Conservation (phyloP, 2,888 invertebrate genomes). For the Sympetrum striolatum region DNA sequence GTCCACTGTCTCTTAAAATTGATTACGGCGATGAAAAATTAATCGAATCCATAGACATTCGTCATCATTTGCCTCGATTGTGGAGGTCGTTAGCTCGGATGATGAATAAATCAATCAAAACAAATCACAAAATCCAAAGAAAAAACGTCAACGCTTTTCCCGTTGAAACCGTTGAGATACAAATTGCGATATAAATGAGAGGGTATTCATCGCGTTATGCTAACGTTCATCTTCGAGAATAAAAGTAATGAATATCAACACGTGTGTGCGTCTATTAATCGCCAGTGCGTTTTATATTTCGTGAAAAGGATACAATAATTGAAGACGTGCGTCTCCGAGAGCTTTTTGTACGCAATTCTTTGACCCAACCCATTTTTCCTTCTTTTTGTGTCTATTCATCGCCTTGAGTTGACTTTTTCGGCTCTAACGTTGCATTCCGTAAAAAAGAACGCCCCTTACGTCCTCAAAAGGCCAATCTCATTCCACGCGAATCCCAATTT, state of each 20-base stretch:
- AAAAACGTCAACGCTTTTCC: not conserved
- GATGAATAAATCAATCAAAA: not conserved
- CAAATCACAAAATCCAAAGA: not conserved
- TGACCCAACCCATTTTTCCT: not conserved
- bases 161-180: too few relatives aligned
- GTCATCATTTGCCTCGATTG: not conserved
- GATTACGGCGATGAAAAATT: not conserved
- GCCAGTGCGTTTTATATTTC: too few relatives aligned
- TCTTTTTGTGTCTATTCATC: not conserved
- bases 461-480: not conserved
- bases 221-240: too few relatives aligned
- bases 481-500: not conserved
- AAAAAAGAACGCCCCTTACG: not conserved
- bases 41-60: not conserved
- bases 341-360: too few relatives aligned
- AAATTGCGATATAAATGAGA: too few relatives aligned
- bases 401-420: not conserved
- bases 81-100: not conserved
- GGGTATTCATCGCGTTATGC: too few relatives aligned
- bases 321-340: too few relatives aligned
- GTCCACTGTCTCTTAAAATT: not conserved
- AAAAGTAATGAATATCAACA: not conserved
- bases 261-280: not conserved
- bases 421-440: not conserved
- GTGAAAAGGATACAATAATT: too few relatives aligned